Evolutionary conservation across 2,113 vertebrate genomes (phyloP).

Genomic region (Corvus hawaiiensis): DNA sequence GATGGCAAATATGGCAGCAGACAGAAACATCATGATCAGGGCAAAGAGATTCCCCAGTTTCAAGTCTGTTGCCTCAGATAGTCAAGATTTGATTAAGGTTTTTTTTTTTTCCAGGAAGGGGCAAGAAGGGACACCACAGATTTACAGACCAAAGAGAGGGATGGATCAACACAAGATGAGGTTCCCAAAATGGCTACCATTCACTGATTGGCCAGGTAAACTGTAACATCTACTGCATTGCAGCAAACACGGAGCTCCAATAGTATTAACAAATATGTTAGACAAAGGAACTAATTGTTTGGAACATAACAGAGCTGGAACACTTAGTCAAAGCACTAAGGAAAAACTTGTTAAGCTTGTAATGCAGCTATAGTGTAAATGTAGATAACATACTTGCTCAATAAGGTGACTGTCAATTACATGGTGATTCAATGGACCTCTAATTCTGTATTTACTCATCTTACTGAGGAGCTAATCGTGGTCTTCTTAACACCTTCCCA

Average conservation of each 20-base stretch:
- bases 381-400: background rate
- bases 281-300: background rate
- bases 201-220: background rate
- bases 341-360: background rate
- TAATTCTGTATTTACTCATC: background rate
- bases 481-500: background rate
- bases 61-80: background rate
- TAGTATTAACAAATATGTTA: background rate
- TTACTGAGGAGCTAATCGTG: background rate
- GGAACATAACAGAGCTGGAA: background rate
- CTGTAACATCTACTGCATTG: background rate
- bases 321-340: background rate
- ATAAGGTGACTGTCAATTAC: background rate
- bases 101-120: background rate
- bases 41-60: background rate
- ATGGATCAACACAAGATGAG: background rate
- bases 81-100: background rate
- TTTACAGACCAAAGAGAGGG: background rate
- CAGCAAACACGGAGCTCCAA: background rate
- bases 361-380: background rate
- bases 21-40: background rate
- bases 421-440: background rate
- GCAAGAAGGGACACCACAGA: background rate
- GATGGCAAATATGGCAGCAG: background rate
- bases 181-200: background rate